Evolutionary conservation across 2,797 vertebrate species (phyloP), one percentile per base, ranked within the genome.

Genomic region (Diplodus puntazzo): DNA sequence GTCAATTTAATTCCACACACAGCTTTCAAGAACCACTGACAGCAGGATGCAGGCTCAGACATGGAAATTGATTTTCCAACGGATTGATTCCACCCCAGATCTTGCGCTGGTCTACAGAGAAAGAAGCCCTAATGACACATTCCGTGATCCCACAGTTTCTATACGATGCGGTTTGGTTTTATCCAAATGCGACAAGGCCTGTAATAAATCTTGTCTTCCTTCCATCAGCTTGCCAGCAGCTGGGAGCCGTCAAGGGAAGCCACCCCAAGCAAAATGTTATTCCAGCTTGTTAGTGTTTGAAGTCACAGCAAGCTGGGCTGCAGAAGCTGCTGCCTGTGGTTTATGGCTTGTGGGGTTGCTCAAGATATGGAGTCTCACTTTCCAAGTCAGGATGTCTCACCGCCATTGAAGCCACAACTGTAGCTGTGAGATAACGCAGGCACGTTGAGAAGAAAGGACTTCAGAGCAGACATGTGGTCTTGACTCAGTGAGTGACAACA

Each of bases 201-300:
- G 92, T 91, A 93, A 95, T 95, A 93, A 94, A 95, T 95, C 92
- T 90, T 85, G 89, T 88, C 91, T 92, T 91, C 88, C 89, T 92
- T 90, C 91, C 92, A 93, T 93, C 95, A 94, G 91, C 83, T 89
- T 94, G 91, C 93, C 92, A 94, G 92, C 94, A 94, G 94, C 91
- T 94, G 93, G 90, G 91, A 94, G 92, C 90, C 84, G 90, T 94
- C 92, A 93, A 93, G 93, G 92, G 91, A 94, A 94, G 92, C 88
- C 94, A 94, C 94, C 93, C 94, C 92, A 95, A 95, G 94, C 94
- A 93, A 95, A 95, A 95, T 95, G 94, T 95, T 95, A 95, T 95
- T 95, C 93, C 94, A 95, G 93, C 94, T 95, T 95, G 94, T 95
- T 95, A 94, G 94, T 84, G 92, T 96, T 96, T 96, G 95, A 95